Conservation (phyloP, 2,888 invertebrate genomes). For the Sicus ferrugineus region DNA sequence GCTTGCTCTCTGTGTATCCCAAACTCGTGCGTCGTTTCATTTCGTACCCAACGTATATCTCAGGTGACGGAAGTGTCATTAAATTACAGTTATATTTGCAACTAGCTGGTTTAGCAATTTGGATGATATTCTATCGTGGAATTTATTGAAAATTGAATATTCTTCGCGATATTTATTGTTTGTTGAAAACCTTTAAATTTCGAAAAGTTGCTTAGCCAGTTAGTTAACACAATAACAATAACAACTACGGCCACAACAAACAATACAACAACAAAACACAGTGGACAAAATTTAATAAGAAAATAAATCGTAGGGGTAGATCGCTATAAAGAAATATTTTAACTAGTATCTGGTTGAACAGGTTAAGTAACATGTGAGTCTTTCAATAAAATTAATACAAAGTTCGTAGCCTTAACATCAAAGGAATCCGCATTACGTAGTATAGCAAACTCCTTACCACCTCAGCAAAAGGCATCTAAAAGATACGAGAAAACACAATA, state of each 20-base stretch:
- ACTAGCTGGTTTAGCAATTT: constrained; percentile 62
- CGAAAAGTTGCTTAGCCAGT: constrained; percentile 30
- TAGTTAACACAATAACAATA: not conserved
- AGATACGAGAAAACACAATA: not conserved
- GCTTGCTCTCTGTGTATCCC: constrained; percentile 37
- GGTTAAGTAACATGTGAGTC: constrained; percentile 45
- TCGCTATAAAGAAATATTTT: constrained; percentile 1
- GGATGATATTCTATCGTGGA: constrained; percentile 18
- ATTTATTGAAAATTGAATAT: not conserved
- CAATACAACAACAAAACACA: constrained; percentile 8
- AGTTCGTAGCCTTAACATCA: no score
- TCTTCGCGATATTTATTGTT: not conserved
- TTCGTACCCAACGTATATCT: constrained; percentile 38
- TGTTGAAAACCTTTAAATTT: not conserved
- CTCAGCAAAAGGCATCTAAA: not conserved
- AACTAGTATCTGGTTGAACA: constrained; percentile 30
- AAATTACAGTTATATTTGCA: constrained; percentile 60
- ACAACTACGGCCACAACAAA: not conserved
- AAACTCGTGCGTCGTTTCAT: no score
- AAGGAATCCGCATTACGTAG: no score
- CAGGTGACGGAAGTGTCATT: constrained; percentile 63
- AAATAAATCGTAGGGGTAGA: constrained; percentile 16
- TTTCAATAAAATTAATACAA: constrained; percentile 26
- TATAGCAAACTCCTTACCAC: not conserved
- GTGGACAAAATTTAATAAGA: constrained; percentile 11